A percentile compares a stretch with the other conserved stretches of the same genome.
These are phyloP conservation scores for Tromatobia lineatoria DNA, from an alignment of 2,888 invertebrate genomes.

Conservation along the genomic window DNA sequence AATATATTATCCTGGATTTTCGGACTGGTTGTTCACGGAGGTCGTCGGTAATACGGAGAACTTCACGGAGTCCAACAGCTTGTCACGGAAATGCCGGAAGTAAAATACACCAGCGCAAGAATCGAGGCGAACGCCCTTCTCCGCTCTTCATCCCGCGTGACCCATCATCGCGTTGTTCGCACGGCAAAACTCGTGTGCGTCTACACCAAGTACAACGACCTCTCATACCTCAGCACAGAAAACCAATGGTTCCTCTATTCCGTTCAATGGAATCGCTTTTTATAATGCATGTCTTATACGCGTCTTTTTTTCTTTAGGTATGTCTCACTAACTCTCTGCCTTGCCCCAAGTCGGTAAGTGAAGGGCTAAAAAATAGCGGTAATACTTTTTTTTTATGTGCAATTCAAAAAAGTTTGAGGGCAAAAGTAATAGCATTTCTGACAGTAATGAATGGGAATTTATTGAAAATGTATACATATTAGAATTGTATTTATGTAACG, in stretches of 20 bases:
- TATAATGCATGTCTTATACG: conserved; percentile 16
- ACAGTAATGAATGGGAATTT: too few relatives aligned
- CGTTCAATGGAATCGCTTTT: conserved; percentile 38
- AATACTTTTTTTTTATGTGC: too few relatives aligned
- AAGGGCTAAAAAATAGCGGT: too few relatives aligned
- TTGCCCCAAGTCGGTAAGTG: too few relatives aligned
- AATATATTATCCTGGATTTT: not conserved
- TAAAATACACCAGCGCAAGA: conserved; percentile 54
- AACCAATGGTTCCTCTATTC: conserved; percentile 21
- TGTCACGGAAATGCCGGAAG: conserved; percentile 59
- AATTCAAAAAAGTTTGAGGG: too few relatives aligned
- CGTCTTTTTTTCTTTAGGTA: not conserved
- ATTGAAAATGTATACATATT: too few relatives aligned
- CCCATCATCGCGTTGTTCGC: conserved; percentile 38
- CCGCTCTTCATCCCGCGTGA: conserved; percentile 30
- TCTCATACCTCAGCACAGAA: conserved; percentile 35
- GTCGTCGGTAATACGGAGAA: not conserved
- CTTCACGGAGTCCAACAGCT: conserved; percentile 1
- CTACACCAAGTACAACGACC: conserved; percentile 69
- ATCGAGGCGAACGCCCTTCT: conserved; percentile 38
- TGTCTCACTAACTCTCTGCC: not conserved
- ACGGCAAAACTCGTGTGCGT: conserved; percentile 49
- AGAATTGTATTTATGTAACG: too few relatives aligned
- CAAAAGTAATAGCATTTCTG: too few relatives aligned
- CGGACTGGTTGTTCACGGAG: not conserved